Base-by-base conservation (phyloP, 2,797 vertebrate genomes). In the Acipenser transmontanus region DNA sequence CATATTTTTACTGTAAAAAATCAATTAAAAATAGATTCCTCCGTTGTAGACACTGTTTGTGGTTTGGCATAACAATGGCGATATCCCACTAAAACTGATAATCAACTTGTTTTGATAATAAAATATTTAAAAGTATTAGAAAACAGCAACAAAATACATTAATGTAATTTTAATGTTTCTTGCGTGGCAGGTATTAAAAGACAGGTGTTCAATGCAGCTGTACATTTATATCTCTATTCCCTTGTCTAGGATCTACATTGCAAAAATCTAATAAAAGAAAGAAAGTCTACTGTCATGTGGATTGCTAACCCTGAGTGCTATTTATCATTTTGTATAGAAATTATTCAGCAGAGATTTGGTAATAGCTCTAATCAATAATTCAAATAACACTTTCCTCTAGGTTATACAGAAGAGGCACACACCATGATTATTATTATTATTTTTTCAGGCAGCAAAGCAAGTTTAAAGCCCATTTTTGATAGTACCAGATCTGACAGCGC, bases 311-410 rank as follows among this genome's bases (percentile, higher is more conserved):
- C 7, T 71, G 63, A 67, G 63, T 67, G 67, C 69, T 62, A 73
- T 76, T 65, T 67, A 54, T 70, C 72, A 62, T 48, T 63, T 59
- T 62, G 34, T 78, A 76, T 74, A 71, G 70, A 72, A 77, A 78
- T 72, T 78, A 68, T 69, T 78, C 69, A 68, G 70, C 66, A 66
- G 49, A 66, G 61, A 69, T 66, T 71, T 50, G 49, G 57, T 74
- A 82, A 83, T 73, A 75, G 70, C 66, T 65, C 69, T 75, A 73
- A 84, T 79, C 75, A 78, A 76, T 85, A 85, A 82, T 73, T 70
- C 72, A 86, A 77, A 70, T 70, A 73, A 54, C 17, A 78, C 69
- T 50, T 71, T 47, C 51, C 57, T 66, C 67, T 9, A 61, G 71
- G 49, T 47, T 69, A 75, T 69, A 63, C 61, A 72, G 57, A 64